These are phyloP conservation scores for Drosophila chauvacae DNA, from an alignment of 1,140 invertebrate species.

Conservation along the genomic window DNA sequence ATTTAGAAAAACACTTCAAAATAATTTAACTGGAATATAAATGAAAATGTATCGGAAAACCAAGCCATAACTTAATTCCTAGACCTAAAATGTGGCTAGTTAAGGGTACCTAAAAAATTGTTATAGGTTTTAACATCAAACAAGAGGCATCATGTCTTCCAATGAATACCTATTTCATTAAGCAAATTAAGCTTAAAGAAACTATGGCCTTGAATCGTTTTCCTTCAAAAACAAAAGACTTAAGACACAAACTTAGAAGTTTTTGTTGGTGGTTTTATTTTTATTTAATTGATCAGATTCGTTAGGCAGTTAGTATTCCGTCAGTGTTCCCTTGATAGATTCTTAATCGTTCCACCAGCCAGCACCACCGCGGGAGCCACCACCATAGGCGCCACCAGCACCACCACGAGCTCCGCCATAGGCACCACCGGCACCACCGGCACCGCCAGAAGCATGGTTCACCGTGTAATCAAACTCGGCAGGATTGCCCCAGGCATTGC, in stretches of 20 bases:
- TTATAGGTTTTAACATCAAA: background rate
- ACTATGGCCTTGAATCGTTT: background rate
- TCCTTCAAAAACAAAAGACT: background rate
- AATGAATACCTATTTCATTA: background rate
- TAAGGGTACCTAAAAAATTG: background rate
- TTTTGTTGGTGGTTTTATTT: background rate
- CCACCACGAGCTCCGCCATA: conserved; percentile 36
- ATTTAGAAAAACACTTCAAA: no score
- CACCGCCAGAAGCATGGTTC: conserved; percentile 49
- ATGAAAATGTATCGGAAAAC: no score
- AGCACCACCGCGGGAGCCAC: conserved; percentile 58
- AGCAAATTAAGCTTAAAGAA: no score
- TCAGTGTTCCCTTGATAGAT: background rate
- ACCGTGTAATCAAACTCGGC: conserved; percentile 71
- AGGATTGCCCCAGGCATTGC: conserved; percentile 66
- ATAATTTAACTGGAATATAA: no score
- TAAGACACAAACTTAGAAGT: background rate
- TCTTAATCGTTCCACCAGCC: conserved; percentile 73
- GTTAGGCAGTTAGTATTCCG: background rate
- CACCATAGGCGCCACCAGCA: conserved; percentile 34
- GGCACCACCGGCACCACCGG: conserved; percentile 37
- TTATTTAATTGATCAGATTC: conserved; percentile 22
- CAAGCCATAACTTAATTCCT: background rate
- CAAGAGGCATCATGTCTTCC: background rate
- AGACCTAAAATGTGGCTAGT: background rate